Conservation (phyloP, 37 sponge, comb jelly and placozoan species). For the Chondrilla cf. caribensis region DNA sequence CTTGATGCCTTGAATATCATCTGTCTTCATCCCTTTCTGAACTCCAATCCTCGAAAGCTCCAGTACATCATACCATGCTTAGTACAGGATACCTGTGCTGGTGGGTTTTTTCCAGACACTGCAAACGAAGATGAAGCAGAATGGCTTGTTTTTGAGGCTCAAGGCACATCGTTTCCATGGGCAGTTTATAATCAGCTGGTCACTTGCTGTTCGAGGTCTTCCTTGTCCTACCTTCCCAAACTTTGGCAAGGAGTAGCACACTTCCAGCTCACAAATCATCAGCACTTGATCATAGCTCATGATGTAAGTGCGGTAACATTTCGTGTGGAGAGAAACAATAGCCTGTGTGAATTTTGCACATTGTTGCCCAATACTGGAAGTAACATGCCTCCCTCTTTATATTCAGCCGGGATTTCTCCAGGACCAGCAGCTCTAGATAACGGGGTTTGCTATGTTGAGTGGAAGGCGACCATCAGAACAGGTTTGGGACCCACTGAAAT, state of each 20-base stretch:
- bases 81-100: background rate
- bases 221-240: background rate
- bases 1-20: conserved; percentile 17
- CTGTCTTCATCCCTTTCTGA: background rate
- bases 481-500: background rate
- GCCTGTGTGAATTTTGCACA: too few relatives aligned
- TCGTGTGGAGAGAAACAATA: background rate
- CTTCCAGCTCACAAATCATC: conserved; percentile 12
- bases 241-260: conserved; percentile 6
- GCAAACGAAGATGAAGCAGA: conserved; percentile 7
- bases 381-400: too few relatives aligned
- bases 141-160: background rate
- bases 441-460: background rate
- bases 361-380: too few relatives aligned
- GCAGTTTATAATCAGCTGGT: conserved; percentile 21
- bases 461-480: conserved; percentile 1
- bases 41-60: background rate
- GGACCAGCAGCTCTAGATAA: background rate
- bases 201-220: background rate
- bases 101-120: background rate
- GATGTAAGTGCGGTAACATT: background rate
- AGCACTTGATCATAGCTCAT: conserved; percentile 1
- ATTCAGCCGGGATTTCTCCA: background rate
- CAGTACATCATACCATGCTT: conserved; percentile 11
- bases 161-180: conserved; percentile 14